Base-by-base conservation (phyloP, 2,888 invertebrate species). In the Cryptus armator region DNA sequence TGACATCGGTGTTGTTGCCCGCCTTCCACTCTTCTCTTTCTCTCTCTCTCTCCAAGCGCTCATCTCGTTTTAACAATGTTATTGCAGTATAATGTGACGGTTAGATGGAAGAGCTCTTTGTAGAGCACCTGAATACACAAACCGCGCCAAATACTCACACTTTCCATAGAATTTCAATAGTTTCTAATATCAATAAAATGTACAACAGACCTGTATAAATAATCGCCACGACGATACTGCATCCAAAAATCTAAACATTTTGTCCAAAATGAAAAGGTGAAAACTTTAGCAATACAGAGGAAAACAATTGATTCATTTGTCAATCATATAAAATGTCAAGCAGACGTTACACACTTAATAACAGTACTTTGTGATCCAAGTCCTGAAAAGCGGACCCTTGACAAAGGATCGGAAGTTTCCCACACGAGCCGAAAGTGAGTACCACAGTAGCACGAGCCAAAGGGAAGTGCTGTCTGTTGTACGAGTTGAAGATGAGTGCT, bases 31-130 rank as follows among this genome's bases (percentile, higher is more conserved):
- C 14, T 16, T 7, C 37, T 14, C n/a, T 2, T 37, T 53, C 3
- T n/a, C n/a, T 43, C 24, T 10, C 6, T 6, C 37, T 37, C 6
- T 37, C 37, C 16, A 4, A 32, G 3, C 24, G 7, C 19, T 29
- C 56, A 37, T 53, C 32, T 43, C 64, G 43, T 66, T 75, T 62
- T 37, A 64, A 48, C 37, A 75, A 75, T 75, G 32, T 75, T 75
- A 16, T 75, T 51, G 32, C 14, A 66, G 64, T 51, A 66, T 66
- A 75, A 48, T 37, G 46, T 24, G 24, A 48, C 3, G 32, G 48
- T 48, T 46, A 64, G 32, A 75, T 51, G 48, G 37, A 71, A 53
- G 12, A 5, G 43, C 48, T 14, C 71, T 71, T 71, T 71, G 56
- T 56, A 43, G 71, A 16, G 19, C 48, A 48, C 37, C 48, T 64